These are phyloP conservation scores for Stenchaetothrips biformis DNA, from an alignment of 2,888 invertebrate genomes.

Conservation along the genomic window DNA sequence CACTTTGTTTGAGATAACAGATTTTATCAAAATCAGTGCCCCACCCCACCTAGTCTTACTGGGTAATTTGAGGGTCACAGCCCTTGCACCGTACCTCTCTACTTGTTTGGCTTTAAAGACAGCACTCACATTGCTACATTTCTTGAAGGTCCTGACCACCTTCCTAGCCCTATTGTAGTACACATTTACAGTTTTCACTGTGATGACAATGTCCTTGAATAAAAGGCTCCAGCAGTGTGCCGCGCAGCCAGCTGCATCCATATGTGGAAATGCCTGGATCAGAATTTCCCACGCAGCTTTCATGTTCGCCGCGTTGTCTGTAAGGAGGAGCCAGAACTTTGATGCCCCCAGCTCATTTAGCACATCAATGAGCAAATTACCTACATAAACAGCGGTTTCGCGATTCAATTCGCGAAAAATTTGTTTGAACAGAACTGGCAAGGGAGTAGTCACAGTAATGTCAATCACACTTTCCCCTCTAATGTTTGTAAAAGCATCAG, in stretches of 20 bases:
- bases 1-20: background rate
- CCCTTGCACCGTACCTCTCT: background rate
- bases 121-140: background rate
- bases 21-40: background rate
- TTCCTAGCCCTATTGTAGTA: background rate
- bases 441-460: background rate
- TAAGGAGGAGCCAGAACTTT: background rate
- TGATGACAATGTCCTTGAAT: background rate
- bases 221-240: background rate
- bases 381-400: too few relatives aligned
- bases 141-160: background rate
- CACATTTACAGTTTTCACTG: background rate
- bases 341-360: too few relatives aligned
- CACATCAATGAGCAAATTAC: too few relatives aligned
- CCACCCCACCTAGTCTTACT: background rate
- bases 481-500: too few relatives aligned
- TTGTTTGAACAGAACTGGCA: background rate
- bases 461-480: too few relatives aligned
- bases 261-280: background rate
- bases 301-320: background rate
- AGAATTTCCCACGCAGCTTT: background rate
- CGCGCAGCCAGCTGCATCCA: background rate
- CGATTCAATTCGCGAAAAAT: background rate
- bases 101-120: background rate
- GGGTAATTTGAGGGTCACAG: background rate